phyloP scores from a whole-genome alignment of 2,113 vertebrate genomes.

The Geococcyx californianus region DNA sequence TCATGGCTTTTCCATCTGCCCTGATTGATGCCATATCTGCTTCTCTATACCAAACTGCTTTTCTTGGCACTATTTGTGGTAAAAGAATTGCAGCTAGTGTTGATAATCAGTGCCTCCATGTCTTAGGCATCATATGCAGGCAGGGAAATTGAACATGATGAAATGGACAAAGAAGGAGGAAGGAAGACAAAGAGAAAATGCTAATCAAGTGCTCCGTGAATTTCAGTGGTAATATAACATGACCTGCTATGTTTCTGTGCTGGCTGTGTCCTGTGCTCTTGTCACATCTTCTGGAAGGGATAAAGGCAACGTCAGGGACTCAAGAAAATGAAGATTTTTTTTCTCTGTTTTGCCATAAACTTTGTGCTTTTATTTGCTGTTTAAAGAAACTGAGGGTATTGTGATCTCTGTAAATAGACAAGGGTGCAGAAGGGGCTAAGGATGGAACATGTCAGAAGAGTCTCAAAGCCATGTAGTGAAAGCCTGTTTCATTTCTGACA shows the following conservation, averaged over 20 bases:
- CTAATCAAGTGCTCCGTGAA: background rate
- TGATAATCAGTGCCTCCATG: background rate
- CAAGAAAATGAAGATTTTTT: background rate
- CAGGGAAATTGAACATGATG: background rate
- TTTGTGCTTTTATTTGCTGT: background rate
- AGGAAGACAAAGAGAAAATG: background rate
- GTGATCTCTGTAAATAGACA: background rate
- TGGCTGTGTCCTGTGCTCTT: background rate
- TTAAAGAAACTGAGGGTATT: background rate
- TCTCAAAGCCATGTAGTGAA: background rate
- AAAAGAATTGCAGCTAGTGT: background rate
- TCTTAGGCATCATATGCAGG: background rate
- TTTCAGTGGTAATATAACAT: fast-evolving
- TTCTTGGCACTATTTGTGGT: background rate
- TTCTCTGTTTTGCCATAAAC: background rate
- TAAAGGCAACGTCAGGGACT: background rate
- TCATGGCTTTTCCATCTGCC: background rate
- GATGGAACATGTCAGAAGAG: background rate
- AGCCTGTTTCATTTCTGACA: background rate
- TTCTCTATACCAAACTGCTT: background rate
- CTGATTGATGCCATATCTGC: background rate
- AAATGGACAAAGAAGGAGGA: background rate
- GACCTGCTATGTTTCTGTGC: background rate
- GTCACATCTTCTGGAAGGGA: background rate
- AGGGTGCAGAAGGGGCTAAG: background rate